A percentile compares a stretch with the other conserved stretches of the same genome.
Evolutionary conservation across 2,113 vertebrate genomes (phyloP).

Genomic region (Gallinago jamesoni): DNA sequence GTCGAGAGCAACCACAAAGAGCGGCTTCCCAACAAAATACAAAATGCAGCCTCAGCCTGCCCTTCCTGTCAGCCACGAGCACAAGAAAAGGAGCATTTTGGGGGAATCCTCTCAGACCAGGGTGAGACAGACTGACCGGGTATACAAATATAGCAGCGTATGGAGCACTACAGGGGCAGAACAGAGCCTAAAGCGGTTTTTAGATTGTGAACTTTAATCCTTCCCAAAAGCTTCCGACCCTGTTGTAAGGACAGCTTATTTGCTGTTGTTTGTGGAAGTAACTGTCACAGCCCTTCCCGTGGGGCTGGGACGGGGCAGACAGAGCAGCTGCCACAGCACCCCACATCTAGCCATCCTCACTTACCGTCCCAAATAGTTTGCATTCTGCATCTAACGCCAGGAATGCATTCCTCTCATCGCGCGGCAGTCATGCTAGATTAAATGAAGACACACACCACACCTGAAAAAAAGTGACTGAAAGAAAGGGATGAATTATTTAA

Average conservation of each 20-base stretch:
- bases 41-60: not conserved
- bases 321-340: not conserved
- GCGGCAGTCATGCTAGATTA: not conserved
- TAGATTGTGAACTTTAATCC: not conserved
- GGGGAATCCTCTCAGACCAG: not conserved
- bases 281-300: not conserved
- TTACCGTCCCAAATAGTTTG: not conserved
- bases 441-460: not conserved
- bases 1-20: not conserved
- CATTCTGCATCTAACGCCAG: not conserved
- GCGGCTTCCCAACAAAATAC: not conserved
- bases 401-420: not conserved
- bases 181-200: not conserved
- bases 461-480: slow-evolving; percentile 15
- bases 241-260: not conserved
- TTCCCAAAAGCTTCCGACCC: not conserved
- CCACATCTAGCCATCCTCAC: not conserved
- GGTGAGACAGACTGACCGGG: not conserved
- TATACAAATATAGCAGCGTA: not conserved
- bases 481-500: slow-evolving; percentile 39
- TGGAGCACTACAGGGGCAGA: not conserved
- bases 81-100: not conserved
- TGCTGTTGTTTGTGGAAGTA: not conserved
- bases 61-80: not conserved
- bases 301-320: not conserved